A percentile compares a stretch with the other conserved stretches of the same genome.
Evolutionary conservation across 1,140 invertebrate species (phyloP).

Genomic region (Zaprionus taronus): DNA sequence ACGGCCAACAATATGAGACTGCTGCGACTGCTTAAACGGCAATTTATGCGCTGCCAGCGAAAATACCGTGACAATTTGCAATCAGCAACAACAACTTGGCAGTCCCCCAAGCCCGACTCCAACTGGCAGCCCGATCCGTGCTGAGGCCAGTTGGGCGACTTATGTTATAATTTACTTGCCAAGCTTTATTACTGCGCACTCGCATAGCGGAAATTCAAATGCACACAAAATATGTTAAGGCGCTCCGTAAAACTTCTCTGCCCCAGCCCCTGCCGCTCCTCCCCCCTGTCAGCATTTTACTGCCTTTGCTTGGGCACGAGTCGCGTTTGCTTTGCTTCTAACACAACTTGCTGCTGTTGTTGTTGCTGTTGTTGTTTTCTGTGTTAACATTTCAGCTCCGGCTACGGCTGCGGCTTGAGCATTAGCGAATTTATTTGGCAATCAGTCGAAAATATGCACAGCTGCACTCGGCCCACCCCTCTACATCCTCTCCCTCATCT

Average conservation of each 20-base stretch:
- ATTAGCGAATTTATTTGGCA: conserved; percentile 69
- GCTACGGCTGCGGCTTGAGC: conserved; percentile 11
- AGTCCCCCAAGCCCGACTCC: conserved; percentile 9
- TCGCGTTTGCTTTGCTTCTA: conserved; percentile 63
- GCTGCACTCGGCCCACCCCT: conserved; percentile 53
- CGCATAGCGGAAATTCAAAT: conserved; percentile 81
- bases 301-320: conserved; percentile 65
- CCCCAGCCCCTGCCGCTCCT: no score
- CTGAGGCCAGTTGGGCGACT: conserved; percentile 34
- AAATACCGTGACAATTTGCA: conserved; percentile 83
- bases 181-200: conserved; percentile 75
- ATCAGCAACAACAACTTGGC: conserved; percentile 58
- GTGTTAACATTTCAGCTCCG: conserved; percentile 30
- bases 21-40: conserved; percentile 60
- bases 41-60: conserved; percentile 81
- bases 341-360: conserved; percentile 52
- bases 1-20: conserved; percentile 48
- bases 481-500: not conserved
- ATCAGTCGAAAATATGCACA: conserved; percentile 73
- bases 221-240: conserved; percentile 76
- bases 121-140: not conserved
- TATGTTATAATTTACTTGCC: conserved; percentile 79
- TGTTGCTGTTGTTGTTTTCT: conserved; percentile 8
- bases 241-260: not conserved
- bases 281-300: not conserved